Evolutionary conservation across 37 sponge, comb jelly and placozoan species (phyloP).

Genomic region (Geodia barretti): DNA sequence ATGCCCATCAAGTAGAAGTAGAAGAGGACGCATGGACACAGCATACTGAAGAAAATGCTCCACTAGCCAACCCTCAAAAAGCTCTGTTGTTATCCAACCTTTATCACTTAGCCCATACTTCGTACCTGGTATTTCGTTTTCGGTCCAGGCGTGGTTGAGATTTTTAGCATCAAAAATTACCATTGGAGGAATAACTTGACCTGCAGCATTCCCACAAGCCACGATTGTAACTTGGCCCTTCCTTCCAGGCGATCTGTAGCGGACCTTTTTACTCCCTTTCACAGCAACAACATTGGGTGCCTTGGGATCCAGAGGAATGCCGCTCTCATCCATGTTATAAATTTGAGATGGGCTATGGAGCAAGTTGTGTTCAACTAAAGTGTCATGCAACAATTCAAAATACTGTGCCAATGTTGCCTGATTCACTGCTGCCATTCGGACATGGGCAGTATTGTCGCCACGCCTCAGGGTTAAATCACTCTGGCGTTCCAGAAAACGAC

Average conservation of each 20-base stretch:
- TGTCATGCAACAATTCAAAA: conserved; percentile 15
- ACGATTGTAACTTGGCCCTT: conserved; percentile 50
- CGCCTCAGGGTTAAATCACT: conserved; percentile 19
- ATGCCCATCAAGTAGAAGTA: conserved; percentile 64
- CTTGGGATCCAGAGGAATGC: conserved; percentile 42
- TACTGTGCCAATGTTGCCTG: conserved; percentile 28
- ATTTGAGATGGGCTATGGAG: conserved; percentile 9
- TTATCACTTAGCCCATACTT: conserved; percentile 57
- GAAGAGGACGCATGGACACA: conserved; percentile 41
- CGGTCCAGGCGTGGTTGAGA: conserved; percentile 34
- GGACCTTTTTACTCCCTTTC: conserved; percentile 31
- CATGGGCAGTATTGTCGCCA: conserved; percentile 40
- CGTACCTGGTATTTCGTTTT: conserved; percentile 49
- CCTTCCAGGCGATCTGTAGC: conserved; percentile 14
- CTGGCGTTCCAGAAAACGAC: conserved; percentile 22
- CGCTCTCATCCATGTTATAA: conserved; percentile 38
- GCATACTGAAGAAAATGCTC: conserved; percentile 55
- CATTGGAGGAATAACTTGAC: conserved; percentile 50
- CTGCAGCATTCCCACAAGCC: conserved; percentile 57
- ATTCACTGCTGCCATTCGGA: conserved; percentile 51
- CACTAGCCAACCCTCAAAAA: conserved; percentile 52
- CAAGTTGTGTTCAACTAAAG: conserved; percentile 22
- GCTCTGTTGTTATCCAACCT: conserved; percentile 55
- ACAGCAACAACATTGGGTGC: conserved; percentile 20
- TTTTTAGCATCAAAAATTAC: conserved; percentile 38